A percentile compares a stretch with the other conserved stretches of the same genome.
phyloP scores from a whole-genome alignment of 1,140 invertebrate genomes.

The Acromyrmex heyeri region DNA sequence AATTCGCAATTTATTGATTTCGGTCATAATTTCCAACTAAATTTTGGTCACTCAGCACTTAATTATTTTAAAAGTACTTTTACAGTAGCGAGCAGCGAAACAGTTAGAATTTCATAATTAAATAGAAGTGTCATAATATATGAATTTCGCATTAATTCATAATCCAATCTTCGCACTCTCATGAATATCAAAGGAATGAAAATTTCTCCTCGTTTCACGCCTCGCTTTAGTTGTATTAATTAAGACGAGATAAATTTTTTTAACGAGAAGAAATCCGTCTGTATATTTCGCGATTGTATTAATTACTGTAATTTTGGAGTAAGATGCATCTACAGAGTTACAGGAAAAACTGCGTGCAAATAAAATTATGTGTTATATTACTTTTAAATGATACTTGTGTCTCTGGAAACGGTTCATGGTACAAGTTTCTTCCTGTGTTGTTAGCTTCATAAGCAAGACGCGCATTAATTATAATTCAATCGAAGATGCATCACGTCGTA shows the following conservation, averaged over 20 bases:
- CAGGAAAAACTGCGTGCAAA: not conserved
- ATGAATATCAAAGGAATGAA: slow-evolving; percentile 12
- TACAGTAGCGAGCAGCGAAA: not conserved
- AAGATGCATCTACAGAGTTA: not conserved
- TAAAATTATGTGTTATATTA: slow-evolving; percentile 16
- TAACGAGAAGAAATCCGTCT: slow-evolving; percentile 20
- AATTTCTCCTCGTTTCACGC: slow-evolving; percentile 23
- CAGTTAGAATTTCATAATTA: slow-evolving; percentile 1
- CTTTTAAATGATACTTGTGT: not conserved
- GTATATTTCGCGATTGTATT: not conserved
- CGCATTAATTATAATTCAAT: slow-evolving; percentile 61
- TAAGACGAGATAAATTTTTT: slow-evolving; percentile 19
- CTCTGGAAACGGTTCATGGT: not conserved
- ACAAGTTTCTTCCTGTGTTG: slow-evolving; percentile 36
- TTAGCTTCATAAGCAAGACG: not conserved
- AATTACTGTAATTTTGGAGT: not conserved
- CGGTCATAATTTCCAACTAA: not conserved
- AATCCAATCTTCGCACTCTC: slow-evolving; percentile 34
- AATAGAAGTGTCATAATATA: slow-evolving; percentile 14
- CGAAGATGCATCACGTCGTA: slow-evolving; percentile 29
- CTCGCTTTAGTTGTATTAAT: slow-evolving; percentile 2
- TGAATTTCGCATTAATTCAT: slow-evolving; percentile 19
- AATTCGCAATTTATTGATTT: slow-evolving; percentile 4
- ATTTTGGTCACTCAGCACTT: not conserved
- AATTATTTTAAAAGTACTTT: slow-evolving; percentile 7